phyloP scores from a whole-genome alignment of 2,797 vertebrate species.

The Enteromius afrohamiltoni region DNA sequence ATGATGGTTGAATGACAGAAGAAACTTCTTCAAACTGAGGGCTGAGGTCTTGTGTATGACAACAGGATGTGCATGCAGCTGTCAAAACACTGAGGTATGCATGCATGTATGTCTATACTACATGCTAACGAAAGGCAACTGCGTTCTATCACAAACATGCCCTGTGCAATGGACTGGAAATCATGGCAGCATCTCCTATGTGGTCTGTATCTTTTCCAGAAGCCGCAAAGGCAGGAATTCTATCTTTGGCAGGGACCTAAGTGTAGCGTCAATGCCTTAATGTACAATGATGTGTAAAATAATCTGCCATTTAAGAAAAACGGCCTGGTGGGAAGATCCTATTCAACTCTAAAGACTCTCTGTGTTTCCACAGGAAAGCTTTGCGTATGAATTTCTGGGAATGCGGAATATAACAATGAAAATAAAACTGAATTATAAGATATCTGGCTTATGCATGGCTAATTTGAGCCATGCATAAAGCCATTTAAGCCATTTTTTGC shows the following conservation, averaged over 20 bases:
- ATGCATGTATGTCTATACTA: conserved; percentile 48
- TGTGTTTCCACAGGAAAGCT: conserved; percentile 62
- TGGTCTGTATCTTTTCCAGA: conserved; percentile 40
- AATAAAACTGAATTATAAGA: conserved; percentile 73
- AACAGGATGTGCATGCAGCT: conserved; percentile 39
- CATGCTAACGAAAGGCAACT: conserved; percentile 51
- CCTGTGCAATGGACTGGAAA: conserved; percentile 53
- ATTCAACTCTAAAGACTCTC: conserved; percentile 45
- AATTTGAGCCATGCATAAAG: too few relatives aligned
- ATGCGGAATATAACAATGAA: conserved; percentile 64
- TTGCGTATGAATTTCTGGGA: conserved; percentile 69
- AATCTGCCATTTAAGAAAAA: conserved; percentile 52
- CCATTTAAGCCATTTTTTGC: conserved; percentile 64
- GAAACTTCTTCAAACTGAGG: conserved; percentile 47
- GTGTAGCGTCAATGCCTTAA: conserved; percentile 29
- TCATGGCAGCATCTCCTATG: conserved; percentile 28
- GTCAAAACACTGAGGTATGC: conserved; percentile 47
- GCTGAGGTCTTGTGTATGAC: conserved; percentile 56
- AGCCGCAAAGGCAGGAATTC: conserved; percentile 28
- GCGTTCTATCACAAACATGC: conserved; percentile 30
- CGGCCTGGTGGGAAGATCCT: conserved; percentile 35
- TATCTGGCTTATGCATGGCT: conserved; percentile 73
- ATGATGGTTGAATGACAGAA: conserved; percentile 32
- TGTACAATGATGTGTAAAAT: conserved; percentile 45
- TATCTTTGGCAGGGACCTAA: conserved; percentile 23